Conservation (phyloP, 2,113 vertebrate genomes). For the Hippocampus abdominalis region DNA sequence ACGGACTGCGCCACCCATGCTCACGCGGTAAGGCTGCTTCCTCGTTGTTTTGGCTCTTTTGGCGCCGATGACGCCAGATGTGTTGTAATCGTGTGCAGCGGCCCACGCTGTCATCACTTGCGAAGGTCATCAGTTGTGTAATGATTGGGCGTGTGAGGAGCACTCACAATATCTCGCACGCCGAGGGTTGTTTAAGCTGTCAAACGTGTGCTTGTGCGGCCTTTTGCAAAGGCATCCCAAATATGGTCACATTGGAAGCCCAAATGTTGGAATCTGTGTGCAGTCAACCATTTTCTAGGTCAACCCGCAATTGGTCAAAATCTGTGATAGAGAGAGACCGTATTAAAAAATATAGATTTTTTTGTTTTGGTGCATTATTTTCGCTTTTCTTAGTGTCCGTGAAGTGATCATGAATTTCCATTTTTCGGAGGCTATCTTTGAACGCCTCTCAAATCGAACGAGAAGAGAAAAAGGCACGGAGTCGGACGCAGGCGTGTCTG, state of each 20-base stretch:
- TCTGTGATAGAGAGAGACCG: too few species aligned
- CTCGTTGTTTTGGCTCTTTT: neutral
- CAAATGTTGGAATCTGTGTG: neutral
- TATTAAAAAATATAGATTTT: too few species aligned
- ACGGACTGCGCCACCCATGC: slow-evolving; percentile 19
- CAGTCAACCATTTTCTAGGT: too few species aligned
- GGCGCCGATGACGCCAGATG: neutral
- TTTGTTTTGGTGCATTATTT: too few species aligned
- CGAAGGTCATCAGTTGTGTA: neutral
- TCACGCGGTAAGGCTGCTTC: slow-evolving; percentile 42
- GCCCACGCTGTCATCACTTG: neutral
- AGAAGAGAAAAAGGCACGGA: too few species aligned
- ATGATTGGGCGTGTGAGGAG: neutral
- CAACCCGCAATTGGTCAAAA: too few species aligned
- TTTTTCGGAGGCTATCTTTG: too few species aligned
- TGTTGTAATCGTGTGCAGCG: neutral
- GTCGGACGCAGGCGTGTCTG: too few species aligned
- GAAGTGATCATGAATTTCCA: too few species aligned
- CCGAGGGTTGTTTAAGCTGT: neutral
- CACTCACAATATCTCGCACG: neutral
- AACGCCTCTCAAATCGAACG: too few species aligned
- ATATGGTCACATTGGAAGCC: neutral
- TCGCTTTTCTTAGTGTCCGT: too few species aligned
- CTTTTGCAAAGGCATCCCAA: neutral
- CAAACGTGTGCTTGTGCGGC: neutral